phyloP scores from a whole-genome alignment of 1,140 invertebrate genomes.

The Calliphora vicina region DNA sequence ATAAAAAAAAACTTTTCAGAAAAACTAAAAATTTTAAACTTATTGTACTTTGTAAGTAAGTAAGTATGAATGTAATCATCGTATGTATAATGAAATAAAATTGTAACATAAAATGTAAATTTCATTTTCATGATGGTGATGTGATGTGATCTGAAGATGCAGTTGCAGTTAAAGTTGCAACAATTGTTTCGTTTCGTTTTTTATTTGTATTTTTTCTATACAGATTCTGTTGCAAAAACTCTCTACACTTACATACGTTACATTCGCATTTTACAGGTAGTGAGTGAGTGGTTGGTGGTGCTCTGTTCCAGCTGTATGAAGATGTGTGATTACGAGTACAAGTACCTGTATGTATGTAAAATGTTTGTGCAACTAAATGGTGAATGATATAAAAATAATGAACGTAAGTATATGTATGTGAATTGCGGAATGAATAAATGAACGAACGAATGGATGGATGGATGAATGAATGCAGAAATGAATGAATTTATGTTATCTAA shows the following conservation, averaged over 20 bases:
- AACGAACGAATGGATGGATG: background rate
- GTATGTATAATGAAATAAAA: background rate
- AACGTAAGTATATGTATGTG: background rate
- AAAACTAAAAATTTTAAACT: too few relatives aligned
- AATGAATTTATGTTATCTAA: slow-evolving; percentile 1
- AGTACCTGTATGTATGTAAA: too few relatives aligned
- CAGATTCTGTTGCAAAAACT: background rate
- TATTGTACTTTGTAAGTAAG: background rate
- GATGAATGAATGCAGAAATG: background rate
- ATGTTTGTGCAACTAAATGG: too few relatives aligned
- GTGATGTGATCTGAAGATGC: background rate
- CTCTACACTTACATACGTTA: background rate
- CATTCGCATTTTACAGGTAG: background rate
- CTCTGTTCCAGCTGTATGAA: background rate
- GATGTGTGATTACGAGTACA: too few relatives aligned
- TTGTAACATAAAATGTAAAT: background rate
- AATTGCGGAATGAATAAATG: background rate
- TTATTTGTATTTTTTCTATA: background rate
- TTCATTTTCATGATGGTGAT: background rate
- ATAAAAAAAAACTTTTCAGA: too few relatives aligned
- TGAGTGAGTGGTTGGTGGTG: background rate
- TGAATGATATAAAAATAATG: background rate
- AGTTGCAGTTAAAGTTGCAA: background rate
- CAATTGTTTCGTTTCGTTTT: background rate
- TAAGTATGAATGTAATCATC: background rate